phyloP scores from a whole-genome alignment of 2,888 invertebrate species.

The Uloborus plumipes region DNA sequence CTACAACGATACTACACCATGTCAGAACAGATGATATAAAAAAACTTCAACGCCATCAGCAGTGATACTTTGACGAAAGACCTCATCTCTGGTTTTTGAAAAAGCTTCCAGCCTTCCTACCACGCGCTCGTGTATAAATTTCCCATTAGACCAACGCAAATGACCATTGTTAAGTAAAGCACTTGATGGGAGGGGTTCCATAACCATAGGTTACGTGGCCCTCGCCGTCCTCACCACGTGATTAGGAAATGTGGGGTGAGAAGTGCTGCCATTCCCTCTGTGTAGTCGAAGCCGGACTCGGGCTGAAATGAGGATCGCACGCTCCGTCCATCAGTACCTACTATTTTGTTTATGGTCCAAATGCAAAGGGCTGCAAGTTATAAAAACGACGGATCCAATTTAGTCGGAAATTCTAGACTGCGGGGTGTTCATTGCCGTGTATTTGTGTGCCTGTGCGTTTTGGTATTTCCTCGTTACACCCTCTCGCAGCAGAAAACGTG shows the following conservation, averaged over 20 bases:
- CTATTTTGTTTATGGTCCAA: conserved; percentile 10
- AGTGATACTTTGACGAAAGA: background rate
- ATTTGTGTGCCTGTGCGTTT: no score
- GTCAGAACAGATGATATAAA: background rate
- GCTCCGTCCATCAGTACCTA: conserved; percentile 25
- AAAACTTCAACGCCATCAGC: background rate
- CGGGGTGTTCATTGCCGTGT: no score
- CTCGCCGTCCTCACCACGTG: conserved; percentile 3
- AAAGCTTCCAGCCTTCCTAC: background rate
- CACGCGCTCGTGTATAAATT: conserved; percentile 32
- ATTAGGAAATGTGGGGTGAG: background rate
- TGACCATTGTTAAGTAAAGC: conserved; percentile 25
- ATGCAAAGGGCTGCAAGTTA: no score
- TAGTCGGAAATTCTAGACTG: no score
- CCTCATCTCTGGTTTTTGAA: no score
- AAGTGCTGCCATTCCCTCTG: no score
- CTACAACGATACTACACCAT: background rate
- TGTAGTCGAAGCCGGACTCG: conserved; percentile 21
- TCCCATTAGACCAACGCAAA: conserved; percentile 24
- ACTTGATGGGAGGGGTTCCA: conserved; percentile 8
- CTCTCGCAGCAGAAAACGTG: conserved; percentile 11
- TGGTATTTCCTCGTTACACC: no score
- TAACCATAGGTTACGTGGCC: conserved; percentile 34
- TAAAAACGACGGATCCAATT: no score
- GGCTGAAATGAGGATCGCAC: conserved; percentile 32